Evolutionary conservation across 2,888 invertebrate species (phyloP), one percentile per base, ranked within the genome.

Genomic region (Neoitamus cyanurus): DNA sequence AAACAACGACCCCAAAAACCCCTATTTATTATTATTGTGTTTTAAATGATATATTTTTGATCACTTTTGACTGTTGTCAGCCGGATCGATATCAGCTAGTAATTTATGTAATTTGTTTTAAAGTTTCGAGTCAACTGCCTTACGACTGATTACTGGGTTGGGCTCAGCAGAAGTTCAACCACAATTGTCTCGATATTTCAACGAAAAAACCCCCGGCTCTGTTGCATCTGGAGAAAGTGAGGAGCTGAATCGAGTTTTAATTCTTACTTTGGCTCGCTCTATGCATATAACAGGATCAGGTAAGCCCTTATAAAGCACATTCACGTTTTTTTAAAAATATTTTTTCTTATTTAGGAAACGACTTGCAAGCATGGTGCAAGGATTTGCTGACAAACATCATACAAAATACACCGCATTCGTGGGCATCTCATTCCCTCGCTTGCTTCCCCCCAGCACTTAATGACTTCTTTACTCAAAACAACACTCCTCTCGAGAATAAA

Each of bases 121-220:
- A 31, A 91, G 97, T 90, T 96, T 97, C 86, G 97, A 97, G 92
- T 97, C 96, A 87, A 97, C 97, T 0, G 97, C 97, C 0, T 92
- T 97, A 48, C 94, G 97, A 3, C 92, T 97, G 83, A 97, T 97
- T 85, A 96, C 95, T 15, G 97, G 97, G 83, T 92, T 98, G 84
- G 98, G 98, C n/a, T 97, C 97, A 87, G 95, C 97, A 0, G 98
- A 98, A 89, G 97, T 99, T 0, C 98, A 98, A 89, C 95, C 98
- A 0, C 98, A 98, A 90, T 93, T 98, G 87, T 97, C 98, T 0
- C 93, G 98, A 58, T 96, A 97, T 88, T 94, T 97, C n/a, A 95
- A 95, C 15, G 98, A 98, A 88, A 98, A 98, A 91, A 95, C 97
- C 0, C 89, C 91, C 0, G 90, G 90, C 4, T 89, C 90, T 3